Base-by-base conservation (phyloP, 2,113 vertebrate species). In the Lepisosteus osseus region DNA sequence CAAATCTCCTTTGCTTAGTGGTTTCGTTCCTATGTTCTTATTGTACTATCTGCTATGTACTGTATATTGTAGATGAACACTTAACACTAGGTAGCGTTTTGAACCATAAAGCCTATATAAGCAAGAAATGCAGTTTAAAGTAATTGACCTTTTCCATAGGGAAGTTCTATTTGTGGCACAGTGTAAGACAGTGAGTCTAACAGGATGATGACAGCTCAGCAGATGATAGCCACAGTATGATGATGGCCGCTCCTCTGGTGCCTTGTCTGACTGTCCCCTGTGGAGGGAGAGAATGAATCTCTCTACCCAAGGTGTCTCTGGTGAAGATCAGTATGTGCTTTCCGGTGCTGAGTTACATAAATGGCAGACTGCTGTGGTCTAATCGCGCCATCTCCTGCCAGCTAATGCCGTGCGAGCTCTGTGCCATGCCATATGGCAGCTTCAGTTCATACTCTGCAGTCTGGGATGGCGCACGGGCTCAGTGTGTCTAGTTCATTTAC, bases 361-460 rank as follows among this genome's bases (percentile, higher is more conserved):
- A 86, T 81, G 80, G 8, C 71, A 81, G 72, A 4, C 76, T 77
- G 64, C 76, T 68, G 67, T 47, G 55, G 76, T 66, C 79, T 80
- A 75, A 77, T 80, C 68, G 74, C 72, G 74, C 73, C 83, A 80
- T 80, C 78, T 84, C 82, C 79, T 75, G 75, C 65, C 65, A 72
- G 71, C 81, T 81, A 84, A 80, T 67, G 76, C 78, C 41, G 80
- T 71, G 55, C 80, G 73, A 77, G 75, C 76, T 80, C 75, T 65
- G 55, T 66, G 76, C 76, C 72, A 83, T 29, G 76, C 83, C 84
- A 81, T 83, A 83, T 82, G 83, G 79, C 62, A 68, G 67, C 61
- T 86, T 88, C 86, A 40, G 80, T 81, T 87, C 72, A 15, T 69
- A 74, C 85, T 84, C 76, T 65, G 81, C 85, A 80, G 68, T 29